Evolutionary conservation across 2,888 invertebrate genomes (phyloP).

Genomic region (Cabera pusaria): DNA sequence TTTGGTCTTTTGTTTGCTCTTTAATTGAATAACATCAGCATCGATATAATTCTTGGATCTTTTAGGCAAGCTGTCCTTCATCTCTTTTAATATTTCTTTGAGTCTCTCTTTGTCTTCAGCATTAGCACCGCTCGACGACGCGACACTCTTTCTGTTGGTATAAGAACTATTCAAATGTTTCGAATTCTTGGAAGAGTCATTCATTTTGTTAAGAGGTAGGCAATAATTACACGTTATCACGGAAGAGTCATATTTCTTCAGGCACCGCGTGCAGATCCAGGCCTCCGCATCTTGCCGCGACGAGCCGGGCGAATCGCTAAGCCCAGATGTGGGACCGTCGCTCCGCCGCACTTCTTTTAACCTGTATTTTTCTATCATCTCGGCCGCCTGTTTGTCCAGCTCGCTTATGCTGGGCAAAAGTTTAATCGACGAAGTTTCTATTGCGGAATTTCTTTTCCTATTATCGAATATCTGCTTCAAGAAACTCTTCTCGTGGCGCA

Average conservation of each 20-base stretch:
- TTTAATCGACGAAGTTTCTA: constrained; percentile 72
- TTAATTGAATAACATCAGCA: constrained; percentile 30
- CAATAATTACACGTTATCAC: constrained; percentile 57
- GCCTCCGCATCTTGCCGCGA: constrained; percentile 32
- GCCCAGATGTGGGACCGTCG: no score
- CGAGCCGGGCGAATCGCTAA: constrained; percentile 26
- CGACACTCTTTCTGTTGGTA: constrained; percentile 17
- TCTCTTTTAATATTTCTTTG: constrained; percentile 89
- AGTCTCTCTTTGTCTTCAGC: constrained; percentile 82
- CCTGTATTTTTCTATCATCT: constrained; percentile 85
- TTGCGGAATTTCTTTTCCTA: constrained; percentile 63
- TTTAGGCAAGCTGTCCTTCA: constrained; percentile 89
- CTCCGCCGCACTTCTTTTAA: constrained; percentile 41
- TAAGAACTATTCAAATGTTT: constrained; percentile 45
- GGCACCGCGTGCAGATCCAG: constrained; percentile 68
- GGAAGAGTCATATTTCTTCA: constrained; percentile 61
- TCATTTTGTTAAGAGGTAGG: constrained; percentile 33
- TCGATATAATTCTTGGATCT: constrained; percentile 76
- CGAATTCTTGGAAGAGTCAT: constrained; percentile 20
- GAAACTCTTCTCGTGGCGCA: constrained; percentile 78
- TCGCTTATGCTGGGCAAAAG: constrained; percentile 90
- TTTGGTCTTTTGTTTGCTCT: constrained; percentile 18
- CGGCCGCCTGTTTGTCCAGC: constrained; percentile 90
- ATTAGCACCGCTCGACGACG: constrained; percentile 23
- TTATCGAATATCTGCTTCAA: constrained; percentile 77